Percentiles rank a stretch among this genome's conserved stretches.
phyloP scores from a whole-genome alignment of 2,113 vertebrate species.

The Notechis scutatus region DNA sequence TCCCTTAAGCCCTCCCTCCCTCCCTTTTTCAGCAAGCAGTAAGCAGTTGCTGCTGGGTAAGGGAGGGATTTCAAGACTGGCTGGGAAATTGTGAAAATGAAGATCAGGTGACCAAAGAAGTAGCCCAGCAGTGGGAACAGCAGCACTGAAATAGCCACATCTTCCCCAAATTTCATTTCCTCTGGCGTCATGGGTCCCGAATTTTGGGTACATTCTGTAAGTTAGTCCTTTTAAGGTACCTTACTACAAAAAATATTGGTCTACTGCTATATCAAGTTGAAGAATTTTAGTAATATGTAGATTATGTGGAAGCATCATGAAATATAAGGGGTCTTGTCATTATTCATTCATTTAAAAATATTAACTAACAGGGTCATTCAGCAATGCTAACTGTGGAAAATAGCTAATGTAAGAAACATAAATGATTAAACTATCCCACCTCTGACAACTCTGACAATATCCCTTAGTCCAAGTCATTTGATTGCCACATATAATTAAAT shows the following conservation, averaged over 20 bases:
- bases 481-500: neutral
- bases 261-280: neutral
- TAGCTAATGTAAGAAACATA: neutral
- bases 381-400: neutral
- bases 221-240: neutral
- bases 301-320: neutral
- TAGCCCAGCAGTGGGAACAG: neutral
- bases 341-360: neutral
- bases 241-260: neutral
- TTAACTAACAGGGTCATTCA: neutral
- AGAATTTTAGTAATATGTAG: neutral
- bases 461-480: neutral
- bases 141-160: neutral
- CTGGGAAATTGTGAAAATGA: neutral
- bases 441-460: neutral
- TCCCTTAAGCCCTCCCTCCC: neutral
- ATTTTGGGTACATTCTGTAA: neutral
- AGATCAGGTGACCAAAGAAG: neutral
- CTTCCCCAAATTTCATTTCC: neutral
- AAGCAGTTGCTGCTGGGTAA: neutral
- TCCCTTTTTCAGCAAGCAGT: neutral
- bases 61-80: neutral
- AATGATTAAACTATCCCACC: neutral
- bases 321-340: neutral
- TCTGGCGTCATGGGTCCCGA: neutral